Base-by-base conservation (phyloP, 2,888 invertebrate species). In the Ichneumon xanthorius region DNA sequence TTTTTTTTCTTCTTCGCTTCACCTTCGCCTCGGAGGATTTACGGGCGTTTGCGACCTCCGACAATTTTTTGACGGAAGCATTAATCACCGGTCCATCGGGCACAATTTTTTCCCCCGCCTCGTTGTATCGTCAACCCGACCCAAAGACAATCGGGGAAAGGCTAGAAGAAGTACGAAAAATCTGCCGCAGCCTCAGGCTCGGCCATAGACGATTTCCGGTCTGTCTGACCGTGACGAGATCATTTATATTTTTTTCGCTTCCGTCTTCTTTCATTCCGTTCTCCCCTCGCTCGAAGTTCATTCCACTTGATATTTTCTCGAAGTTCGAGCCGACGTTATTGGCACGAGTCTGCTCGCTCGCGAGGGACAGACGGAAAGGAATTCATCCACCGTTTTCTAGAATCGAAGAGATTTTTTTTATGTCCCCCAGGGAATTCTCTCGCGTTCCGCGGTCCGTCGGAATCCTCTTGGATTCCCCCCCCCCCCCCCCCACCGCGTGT, bases 151-250 rank as follows among this genome's bases (percentile, higher is more conserved):
- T 71, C 61, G 63, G 68, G 76, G 80, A 63, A 67, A 58, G 67
- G 58, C 80, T 72, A 65, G 30, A 65, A 55, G 19, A 70, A 45
- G 76, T 16, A 53, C 61, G 79, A 67, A 75, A 83, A 80, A 77
- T 86, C 80, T 86, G 82, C 82, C 72, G 65, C 81, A 82, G 82
- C 87, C 86, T 80, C 63, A 70, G 80, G 84, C 85, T 82, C 88
- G 83, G 82, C 86, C 71, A 80, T 88, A 84, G 88, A 89, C 90
- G 88, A 90, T 90, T 89, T 84, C 82, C 78, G 84, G 73, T 75
- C 80, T 82, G 86, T 85, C 88, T 85, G 85, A 82, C 86, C 88
- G 87, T 89, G 89, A 90, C 88, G 88, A 85, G 87, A 86, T 87
- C 83, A 53, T 87, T 88, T 48, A 48, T 48, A 48, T 80, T 76